Evolutionary conservation across 1,140 invertebrate species (phyloP).

Genomic region (Coenobita brevimanus): DNA sequence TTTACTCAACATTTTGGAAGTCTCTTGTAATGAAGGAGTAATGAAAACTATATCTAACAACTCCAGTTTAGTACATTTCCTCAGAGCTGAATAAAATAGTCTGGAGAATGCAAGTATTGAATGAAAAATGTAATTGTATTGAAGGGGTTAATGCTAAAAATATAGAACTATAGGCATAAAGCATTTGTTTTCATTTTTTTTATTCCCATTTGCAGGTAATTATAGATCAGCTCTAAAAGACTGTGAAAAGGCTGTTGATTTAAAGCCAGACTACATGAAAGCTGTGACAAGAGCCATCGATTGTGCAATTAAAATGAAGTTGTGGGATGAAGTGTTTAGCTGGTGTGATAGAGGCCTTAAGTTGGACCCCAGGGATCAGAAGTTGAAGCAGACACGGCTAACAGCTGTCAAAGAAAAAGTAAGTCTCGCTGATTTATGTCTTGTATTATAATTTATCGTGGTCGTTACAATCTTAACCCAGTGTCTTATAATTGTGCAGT

Average conservation of each 20-base stretch:
- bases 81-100: too few species aligned
- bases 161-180: too few species aligned
- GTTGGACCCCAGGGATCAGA: conserved; percentile 76
- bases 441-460: background rate
- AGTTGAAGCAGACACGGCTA: conserved; percentile 77
- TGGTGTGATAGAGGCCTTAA: conserved; percentile 83
- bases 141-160: too few species aligned
- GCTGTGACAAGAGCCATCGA: conserved; percentile 84
- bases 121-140: too few species aligned
- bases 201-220: conserved; percentile 71
- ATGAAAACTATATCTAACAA: too few species aligned
- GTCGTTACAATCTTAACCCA: background rate
- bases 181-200: conserved; percentile 50
- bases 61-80: too few species aligned
- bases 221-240: conserved; percentile 81
- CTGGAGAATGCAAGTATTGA: too few species aligned
- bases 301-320: conserved; percentile 81
- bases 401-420: conserved; percentile 77
- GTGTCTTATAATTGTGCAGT: background rate
- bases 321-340: conserved; percentile 83
- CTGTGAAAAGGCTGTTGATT: conserved; percentile 83
- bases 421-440: conserved; percentile 46
- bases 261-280: conserved; percentile 87
- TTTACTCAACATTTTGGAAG: too few species aligned
- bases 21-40: too few species aligned